A percentile compares a stretch with the other conserved stretches of the same genome.
Conservation (phyloP, 1,140 invertebrate genomes). For the Drosophila kurseongensis region DNA sequence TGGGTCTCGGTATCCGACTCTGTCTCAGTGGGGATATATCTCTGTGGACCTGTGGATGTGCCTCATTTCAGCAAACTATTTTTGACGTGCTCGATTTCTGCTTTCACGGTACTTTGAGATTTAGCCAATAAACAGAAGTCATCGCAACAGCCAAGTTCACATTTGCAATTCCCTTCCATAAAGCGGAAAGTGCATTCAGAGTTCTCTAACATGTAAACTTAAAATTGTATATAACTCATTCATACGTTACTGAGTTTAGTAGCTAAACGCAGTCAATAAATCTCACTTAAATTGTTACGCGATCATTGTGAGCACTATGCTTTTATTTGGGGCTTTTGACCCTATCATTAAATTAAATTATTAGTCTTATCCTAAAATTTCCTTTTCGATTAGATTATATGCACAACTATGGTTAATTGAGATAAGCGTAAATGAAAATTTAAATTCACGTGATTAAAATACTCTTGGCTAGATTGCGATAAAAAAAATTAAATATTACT, state of each 20-base stretch:
- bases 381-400: too few species aligned
- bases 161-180: constrained; percentile 1
- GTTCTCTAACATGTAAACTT: neutral
- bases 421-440: neutral
- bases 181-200: neutral
- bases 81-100: constrained; percentile 56
- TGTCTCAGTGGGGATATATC: constrained; percentile 21
- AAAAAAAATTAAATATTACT: too few species aligned
- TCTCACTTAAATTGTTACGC: constrained; percentile 2
- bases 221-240: neutral
- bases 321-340: neutral
- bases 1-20: constrained; percentile 9
- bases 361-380: constrained; percentile 5
- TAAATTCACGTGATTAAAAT: neutral
- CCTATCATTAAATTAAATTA: constrained; percentile 1
- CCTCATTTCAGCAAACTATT: constrained; percentile 58
- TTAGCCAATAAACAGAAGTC: constrained; percentile 16
- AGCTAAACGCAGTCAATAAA: constrained; percentile 2
- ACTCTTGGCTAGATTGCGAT: too few species aligned
- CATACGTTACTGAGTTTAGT: neutral
- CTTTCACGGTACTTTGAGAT: constrained; percentile 15
- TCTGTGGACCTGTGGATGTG: constrained; percentile 30
- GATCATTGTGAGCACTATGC: too few species aligned
- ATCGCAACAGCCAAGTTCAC: neutral
- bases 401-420: neutral